Conservation (phyloP, 2,797 vertebrate species). For the Tadarida brasiliensis region DNA sequence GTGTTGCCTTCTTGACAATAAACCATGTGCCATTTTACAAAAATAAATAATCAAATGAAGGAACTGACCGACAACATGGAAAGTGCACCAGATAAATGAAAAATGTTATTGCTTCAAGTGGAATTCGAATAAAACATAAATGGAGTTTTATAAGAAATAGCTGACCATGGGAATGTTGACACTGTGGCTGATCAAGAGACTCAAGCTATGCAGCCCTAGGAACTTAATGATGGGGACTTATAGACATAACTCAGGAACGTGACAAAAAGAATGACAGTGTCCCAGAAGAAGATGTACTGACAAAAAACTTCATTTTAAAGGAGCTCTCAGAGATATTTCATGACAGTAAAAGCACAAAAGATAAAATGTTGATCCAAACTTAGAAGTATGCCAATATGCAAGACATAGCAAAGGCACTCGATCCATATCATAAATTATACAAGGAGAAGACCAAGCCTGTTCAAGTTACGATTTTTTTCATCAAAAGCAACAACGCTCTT, state of each 20-base stretch:
- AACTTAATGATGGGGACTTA: background rate
- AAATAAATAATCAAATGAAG: background rate
- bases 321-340: background rate
- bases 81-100: background rate
- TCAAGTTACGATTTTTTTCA: background rate
- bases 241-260: background rate
- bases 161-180: background rate
- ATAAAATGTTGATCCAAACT: slow-evolving; percentile 22
- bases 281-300: background rate
- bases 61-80: background rate
- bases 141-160: background rate
- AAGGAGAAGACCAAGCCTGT: background rate
- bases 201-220: background rate
- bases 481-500: background rate
- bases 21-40: background rate
- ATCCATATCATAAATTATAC: background rate
- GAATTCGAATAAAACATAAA: background rate
- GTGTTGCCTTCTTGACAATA: background rate
- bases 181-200: background rate
- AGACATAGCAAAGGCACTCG: background rate
- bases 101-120: background rate
- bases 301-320: slow-evolving; percentile 8
- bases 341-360: background rate
- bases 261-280: background rate
- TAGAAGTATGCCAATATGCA: background rate